Percentiles rank a stretch among this genome's conserved stretches.
phyloP scores from a whole-genome alignment of 2,888 invertebrate genomes.

The Limnephilus rhombicus region DNA sequence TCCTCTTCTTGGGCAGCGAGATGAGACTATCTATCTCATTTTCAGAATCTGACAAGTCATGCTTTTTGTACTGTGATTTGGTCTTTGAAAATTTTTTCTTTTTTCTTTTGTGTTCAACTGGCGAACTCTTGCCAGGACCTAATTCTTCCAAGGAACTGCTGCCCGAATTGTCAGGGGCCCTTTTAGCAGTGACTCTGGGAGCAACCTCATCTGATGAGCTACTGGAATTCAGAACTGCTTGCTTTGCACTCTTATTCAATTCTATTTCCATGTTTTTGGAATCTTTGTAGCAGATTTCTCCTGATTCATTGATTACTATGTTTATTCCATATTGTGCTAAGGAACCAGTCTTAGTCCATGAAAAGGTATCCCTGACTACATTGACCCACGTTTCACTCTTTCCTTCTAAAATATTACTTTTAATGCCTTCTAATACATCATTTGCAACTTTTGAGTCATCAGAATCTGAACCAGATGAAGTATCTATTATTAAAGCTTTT shows the following conservation, averaged over 20 bases:
- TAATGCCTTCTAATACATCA: constrained; percentile 44
- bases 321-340: constrained; percentile 37
- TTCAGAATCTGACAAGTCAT: constrained; percentile 50
- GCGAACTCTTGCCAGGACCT: not conserved
- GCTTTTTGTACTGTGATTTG: constrained; percentile 44
- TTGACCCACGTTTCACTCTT: constrained; percentile 24
- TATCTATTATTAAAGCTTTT: not conserved
- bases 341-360: constrained; percentile 4
- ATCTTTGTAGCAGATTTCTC: constrained; percentile 33
- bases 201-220: constrained; percentile 42
- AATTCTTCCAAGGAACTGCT: not conserved
- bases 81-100: constrained; percentile 52
- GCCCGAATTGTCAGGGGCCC: not conserved
- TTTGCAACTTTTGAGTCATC: constrained; percentile 37
- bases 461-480: constrained; percentile 48
- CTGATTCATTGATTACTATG: constrained; percentile 47
- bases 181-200: not conserved
- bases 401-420: constrained; percentile 45
- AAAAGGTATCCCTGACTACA: constrained; percentile 8
- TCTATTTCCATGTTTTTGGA: constrained; percentile 34
- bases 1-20: constrained; percentile 37
- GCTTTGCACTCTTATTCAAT: constrained; percentile 53
- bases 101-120: not conserved
- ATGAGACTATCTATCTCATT: constrained; percentile 37
- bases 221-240: constrained; percentile 48